Evolutionary conservation across 2,113 vertebrate species (phyloP).

Genomic region (Phylloscopus trochiloides): DNA sequence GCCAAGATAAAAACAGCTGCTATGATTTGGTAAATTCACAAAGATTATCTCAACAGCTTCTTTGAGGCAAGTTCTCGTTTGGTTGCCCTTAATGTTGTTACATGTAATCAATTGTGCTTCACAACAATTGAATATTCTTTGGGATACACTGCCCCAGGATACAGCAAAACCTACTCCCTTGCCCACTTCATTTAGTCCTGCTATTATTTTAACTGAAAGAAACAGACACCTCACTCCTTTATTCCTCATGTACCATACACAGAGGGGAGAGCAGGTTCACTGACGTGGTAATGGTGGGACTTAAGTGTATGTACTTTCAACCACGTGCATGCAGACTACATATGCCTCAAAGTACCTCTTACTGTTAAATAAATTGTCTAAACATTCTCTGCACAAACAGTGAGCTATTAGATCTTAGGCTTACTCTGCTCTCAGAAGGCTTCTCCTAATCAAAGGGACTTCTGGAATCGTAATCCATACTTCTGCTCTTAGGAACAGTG

Average conservation of each 20-base stretch:
- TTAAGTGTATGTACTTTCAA: background rate
- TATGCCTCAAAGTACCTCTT: background rate
- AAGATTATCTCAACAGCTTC: background rate
- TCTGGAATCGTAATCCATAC: background rate
- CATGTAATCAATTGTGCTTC: background rate
- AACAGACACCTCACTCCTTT: background rate
- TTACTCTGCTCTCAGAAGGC: background rate
- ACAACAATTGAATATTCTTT: background rate
- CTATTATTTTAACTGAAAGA: background rate
- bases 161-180: background rate
- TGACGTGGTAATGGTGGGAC: background rate
- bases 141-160: background rate
- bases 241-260: background rate
- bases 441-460: background rate
- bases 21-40: background rate
- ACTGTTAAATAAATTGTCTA: background rate
- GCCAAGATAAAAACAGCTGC: background rate
- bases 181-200: background rate
- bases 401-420: background rate
- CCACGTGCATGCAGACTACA: background rate
- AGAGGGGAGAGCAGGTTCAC: background rate
- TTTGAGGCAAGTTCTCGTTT: background rate
- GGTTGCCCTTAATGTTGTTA: background rate
- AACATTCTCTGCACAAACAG: background rate
- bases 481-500: background rate